phyloP scores from a whole-genome alignment of 1,140 invertebrate species.

The Pectinophora gossypiella region DNA sequence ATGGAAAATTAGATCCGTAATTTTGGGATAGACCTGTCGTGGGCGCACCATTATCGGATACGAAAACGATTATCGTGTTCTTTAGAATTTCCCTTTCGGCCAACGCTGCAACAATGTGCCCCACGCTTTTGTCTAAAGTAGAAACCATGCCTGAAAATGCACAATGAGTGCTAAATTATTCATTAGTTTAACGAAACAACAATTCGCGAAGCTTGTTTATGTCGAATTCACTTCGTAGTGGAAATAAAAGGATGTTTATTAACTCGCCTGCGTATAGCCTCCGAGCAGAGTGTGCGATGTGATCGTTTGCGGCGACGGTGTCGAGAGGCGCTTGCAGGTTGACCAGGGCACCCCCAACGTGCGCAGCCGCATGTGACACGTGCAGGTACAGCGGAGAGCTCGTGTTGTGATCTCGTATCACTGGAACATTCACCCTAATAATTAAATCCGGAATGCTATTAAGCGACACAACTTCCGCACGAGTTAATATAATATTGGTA shows the following conservation, averaged over 20 bases:
- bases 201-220: background rate
- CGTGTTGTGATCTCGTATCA: conserved; percentile 26
- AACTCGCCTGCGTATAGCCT: conserved; percentile 33
- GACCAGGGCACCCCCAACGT: conserved; percentile 21
- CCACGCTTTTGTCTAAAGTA: conserved; percentile 81
- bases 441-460: too few species aligned
- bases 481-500: too few species aligned
- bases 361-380: conserved; percentile 26
- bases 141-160: conserved; percentile 60
- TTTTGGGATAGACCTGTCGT: conserved; percentile 82
- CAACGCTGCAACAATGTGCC: conserved; percentile 82
- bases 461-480: too few species aligned
- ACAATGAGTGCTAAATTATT: conserved; percentile 41
- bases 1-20: conserved; percentile 90
- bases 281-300: conserved; percentile 31
- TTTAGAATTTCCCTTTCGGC: conserved; percentile 78
- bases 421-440: too few species aligned
- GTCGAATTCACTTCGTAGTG: background rate
- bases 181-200: background rate
- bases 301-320: conserved; percentile 18
- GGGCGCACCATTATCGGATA: conserved; percentile 87
- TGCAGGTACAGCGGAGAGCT: conserved; percentile 28
- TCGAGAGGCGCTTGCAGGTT: conserved; percentile 26
- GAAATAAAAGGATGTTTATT: background rate
- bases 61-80: conserved; percentile 84